Evolutionary conservation across 2,113 vertebrate genomes (phyloP), one percentile per base, ranked within the genome.

Genomic region (Hylia prasina): DNA sequence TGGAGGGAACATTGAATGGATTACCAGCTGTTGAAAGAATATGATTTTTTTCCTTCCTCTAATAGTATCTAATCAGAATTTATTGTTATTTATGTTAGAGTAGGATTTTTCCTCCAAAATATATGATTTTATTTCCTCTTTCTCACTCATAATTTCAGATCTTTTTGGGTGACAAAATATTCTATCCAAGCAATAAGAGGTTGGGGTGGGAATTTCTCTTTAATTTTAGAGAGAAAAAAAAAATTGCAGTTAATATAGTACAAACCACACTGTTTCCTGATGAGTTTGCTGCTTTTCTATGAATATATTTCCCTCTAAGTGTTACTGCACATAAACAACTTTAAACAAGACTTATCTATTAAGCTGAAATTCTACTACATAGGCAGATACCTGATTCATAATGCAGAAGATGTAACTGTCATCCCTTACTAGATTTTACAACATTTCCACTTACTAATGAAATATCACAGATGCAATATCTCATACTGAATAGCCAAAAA

Each of bases 391-490:
- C 30, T 71, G 24, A 90, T 90, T 81, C 63, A 44, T 54, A 88
- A 65, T 31, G 25, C 27, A 80, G 40, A 75, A 87, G 27, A 57
- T 7, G 75, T 58, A 75, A 57, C 39, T 78, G 15, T 76, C 33
- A 8, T 92, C 27, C 20, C 35, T 89, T 90, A 81, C 20, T 44
- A 82, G 40, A 47, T 68, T 87, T 57, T 78, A 33, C 31, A 39
- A 39, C 23, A 86, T 94, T 95, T 95, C 47, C 47, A 84, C 39
- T 84, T 88, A 51, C 14, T 86, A 95, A 88, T 88, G 75, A 95
- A 96, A 93, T 73, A 79, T 31, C 81, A 88, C 31, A 86, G 42
- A 81, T 60, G 31, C 18, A 95, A 37, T 94, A 75, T 64, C 86
- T 89, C 44, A 50, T 80, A 51, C n/a, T 79, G 71, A 78, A 75